phyloP scores from a whole-genome alignment of 2,888 invertebrate species.

The Chesias legatella region DNA sequence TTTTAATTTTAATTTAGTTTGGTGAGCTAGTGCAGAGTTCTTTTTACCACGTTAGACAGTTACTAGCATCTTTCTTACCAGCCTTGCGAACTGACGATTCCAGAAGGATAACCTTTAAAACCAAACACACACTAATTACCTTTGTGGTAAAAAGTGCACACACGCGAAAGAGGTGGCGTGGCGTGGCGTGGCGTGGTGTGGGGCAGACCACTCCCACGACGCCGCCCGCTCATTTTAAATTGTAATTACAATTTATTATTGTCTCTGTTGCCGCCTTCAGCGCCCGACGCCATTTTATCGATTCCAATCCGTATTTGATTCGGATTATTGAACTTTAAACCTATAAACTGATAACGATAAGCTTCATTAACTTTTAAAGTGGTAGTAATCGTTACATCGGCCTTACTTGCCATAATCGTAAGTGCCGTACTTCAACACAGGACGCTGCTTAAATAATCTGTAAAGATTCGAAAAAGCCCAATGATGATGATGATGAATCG shows the following conservation, averaged over 20 bases:
- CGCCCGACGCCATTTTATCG: slow-evolving; percentile 75
- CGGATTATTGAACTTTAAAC: slow-evolving; percentile 11
- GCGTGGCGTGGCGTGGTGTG: slow-evolving; percentile 55
- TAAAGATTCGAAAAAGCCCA: too few relatives aligned
- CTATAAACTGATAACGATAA: background rate
- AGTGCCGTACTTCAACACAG: too few relatives aligned
- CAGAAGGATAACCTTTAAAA: slow-evolving; percentile 20
- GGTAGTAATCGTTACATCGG: too few relatives aligned
- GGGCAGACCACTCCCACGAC: slow-evolving; percentile 71
- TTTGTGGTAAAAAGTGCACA: slow-evolving; percentile 70
- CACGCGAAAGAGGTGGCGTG: slow-evolving; percentile 63
- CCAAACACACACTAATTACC: slow-evolving; percentile 37
- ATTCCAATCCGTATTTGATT: slow-evolving; percentile 49
- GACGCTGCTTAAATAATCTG: too few relatives aligned
- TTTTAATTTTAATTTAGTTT: too few relatives aligned
- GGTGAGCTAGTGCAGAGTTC: too few relatives aligned
- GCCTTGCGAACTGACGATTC: too few relatives aligned
- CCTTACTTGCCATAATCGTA: too few relatives aligned
- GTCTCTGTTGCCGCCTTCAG: slow-evolving; percentile 77
- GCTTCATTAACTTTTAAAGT: too few relatives aligned
- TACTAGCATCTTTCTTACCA: too few relatives aligned
- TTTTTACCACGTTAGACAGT: too few relatives aligned
- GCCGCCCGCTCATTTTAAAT: slow-evolving; percentile 80
- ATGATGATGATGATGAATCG: too few relatives aligned
- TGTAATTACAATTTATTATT: slow-evolving; percentile 81